A percentile compares a stretch with the other conserved stretches of the same genome.
These are phyloP conservation scores for Vulpes lagopus DNA, from an alignment of 2,113 vertebrate species.

Conservation along the genomic window DNA sequence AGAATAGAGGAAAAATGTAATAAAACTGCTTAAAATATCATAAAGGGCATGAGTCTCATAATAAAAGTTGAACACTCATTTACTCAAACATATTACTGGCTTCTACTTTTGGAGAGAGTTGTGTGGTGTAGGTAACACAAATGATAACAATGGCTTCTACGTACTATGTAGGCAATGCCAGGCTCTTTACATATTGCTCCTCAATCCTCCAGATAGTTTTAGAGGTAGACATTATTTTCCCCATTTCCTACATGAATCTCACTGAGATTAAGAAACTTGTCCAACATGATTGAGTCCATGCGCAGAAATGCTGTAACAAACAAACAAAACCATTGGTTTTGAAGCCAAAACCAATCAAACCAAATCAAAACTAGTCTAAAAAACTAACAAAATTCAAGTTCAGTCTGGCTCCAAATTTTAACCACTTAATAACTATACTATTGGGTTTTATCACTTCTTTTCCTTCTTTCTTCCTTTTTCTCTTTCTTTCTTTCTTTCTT, in stretches of 20 bases:
- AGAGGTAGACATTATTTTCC: not conserved
- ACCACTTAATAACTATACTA: not conserved
- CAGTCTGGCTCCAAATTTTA: not conserved
- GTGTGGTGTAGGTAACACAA: not conserved
- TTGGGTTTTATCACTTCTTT: not conserved
- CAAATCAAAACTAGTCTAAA: not conserved
- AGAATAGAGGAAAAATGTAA: not conserved
- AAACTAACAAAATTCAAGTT: not conserved
- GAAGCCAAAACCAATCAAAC: not conserved
- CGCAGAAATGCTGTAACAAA: not conserved
- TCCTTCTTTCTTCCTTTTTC: too few relatives aligned
- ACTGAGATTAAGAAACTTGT: not conserved
- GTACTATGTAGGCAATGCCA: not conserved
- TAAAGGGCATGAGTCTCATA: not conserved
- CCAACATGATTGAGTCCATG: not conserved
- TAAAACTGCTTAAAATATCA: not conserved
- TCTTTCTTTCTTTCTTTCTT: not conserved
- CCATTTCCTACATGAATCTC: not conserved
- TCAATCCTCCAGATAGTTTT: not conserved
- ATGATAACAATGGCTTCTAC: not conserved
- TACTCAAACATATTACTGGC: slow-evolving; percentile 26
- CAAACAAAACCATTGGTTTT: not conserved
- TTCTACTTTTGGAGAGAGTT: not conserved
- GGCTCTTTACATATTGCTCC: not conserved
- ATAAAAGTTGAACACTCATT: not conserved